Conservation (phyloP, 2,113 vertebrate species). For the Hippocampus comes region DNA sequence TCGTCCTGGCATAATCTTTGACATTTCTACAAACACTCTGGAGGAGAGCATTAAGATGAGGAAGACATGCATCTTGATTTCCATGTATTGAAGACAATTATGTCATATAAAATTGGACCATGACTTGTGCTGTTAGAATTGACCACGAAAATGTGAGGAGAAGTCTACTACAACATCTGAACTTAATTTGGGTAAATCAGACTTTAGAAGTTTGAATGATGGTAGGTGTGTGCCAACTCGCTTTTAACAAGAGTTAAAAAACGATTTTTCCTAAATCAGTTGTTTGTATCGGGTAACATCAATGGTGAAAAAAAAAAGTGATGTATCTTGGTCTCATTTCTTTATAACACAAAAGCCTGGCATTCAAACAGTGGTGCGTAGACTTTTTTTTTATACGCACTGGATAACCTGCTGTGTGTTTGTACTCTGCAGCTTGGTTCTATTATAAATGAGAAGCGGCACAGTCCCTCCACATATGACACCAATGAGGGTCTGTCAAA, state of each 20-base stretch:
- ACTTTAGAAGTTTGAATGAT: too few relatives aligned
- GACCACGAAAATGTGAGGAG: not conserved
- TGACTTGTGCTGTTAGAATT: not conserved
- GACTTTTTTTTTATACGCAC: not conserved
- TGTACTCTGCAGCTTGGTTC: constrained; percentile 16
- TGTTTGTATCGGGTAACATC: not conserved
- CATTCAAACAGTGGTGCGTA: not conserved
- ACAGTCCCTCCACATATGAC: constrained; percentile 41
- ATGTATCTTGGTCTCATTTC: not conserved
- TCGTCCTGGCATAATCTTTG: not conserved
- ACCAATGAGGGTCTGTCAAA: constrained; percentile 57
- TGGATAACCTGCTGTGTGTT: not conserved
- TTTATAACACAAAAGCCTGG: not conserved
- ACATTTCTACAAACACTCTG: not conserved
- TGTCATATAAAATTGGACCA: not conserved
- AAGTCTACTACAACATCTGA: not conserved
- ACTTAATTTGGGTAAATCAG: not conserved
- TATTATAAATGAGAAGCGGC: constrained; percentile 36
- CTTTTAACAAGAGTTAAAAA: not conserved
- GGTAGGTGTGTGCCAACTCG: not conserved
- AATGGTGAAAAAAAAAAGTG: not conserved
- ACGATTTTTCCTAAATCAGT: not conserved
- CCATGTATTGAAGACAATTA: not conserved
- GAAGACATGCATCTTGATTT: not conserved
- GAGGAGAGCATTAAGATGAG: not conserved